phyloP scores from a whole-genome alignment of 2,113 vertebrate species.

The Cranoglanis bouderius region DNA sequence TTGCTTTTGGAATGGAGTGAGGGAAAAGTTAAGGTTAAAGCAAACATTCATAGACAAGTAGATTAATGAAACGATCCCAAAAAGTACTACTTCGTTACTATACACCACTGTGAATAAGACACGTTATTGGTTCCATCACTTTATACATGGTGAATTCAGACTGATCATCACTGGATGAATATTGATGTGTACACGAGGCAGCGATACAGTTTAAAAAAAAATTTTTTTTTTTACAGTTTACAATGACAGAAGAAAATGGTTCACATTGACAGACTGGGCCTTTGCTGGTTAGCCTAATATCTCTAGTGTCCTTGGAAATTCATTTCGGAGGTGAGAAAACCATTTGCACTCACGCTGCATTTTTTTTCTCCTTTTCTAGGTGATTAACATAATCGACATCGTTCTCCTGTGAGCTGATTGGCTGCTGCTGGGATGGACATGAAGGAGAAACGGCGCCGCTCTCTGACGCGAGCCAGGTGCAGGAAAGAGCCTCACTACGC shows the following conservation, averaged over 20 bases:
- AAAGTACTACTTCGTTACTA: background rate
- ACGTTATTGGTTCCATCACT: background rate
- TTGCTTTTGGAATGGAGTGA: background rate
- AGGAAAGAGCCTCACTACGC: constrained; percentile 83
- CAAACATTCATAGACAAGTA: background rate
- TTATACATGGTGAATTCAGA: background rate
- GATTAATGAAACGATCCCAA: background rate
- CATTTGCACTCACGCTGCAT: background rate
- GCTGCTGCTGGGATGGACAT: constrained; percentile 74
- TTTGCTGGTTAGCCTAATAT: background rate
- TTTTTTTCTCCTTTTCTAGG: constrained; percentile 21
- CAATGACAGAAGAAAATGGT: background rate
- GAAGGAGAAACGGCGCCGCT: constrained; percentile 82
- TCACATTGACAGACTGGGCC: background rate
- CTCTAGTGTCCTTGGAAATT: background rate
- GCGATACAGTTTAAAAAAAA: no score
- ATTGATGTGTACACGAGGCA: background rate
- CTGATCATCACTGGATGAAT: background rate
- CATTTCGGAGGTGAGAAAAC: background rate
- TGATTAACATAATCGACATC: background rate
- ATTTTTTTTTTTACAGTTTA: background rate
- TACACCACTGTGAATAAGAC: background rate
- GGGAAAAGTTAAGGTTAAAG: background rate
- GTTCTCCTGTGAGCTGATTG: constrained; percentile 8
- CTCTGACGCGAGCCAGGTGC: constrained; percentile 75